Evolutionary conservation across 2,888 invertebrate genomes (phyloP).

Genomic region (Tinea semifulvella): DNA sequence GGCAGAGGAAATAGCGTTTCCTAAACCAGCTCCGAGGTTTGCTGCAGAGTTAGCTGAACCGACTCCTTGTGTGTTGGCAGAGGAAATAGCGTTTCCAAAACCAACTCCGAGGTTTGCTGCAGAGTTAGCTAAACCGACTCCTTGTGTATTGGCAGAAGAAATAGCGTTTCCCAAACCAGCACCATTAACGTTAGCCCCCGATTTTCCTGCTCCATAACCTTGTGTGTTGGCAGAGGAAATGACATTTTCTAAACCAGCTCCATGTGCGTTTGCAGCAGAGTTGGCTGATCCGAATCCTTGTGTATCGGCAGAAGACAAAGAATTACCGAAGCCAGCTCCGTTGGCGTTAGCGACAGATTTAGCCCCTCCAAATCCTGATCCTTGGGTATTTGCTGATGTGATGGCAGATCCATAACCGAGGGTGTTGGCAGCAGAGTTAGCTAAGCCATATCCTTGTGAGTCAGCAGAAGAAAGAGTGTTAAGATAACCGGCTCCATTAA

Average conservation of each 20-base stretch:
- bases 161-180: constrained; percentile 24
- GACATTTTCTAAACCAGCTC: constrained; percentile 24
- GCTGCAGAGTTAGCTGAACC: constrained; percentile 15
- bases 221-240: constrained; percentile 26
- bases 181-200: constrained; percentile 26
- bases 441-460: constrained; percentile 26
- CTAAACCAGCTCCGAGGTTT: not conserved
- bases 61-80: constrained; percentile 10
- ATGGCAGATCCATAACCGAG: constrained; percentile 22
- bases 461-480: constrained; percentile 29
- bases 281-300: constrained; percentile 28
- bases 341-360: constrained; percentile 23
- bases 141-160: constrained; percentile 28
- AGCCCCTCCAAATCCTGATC: constrained; percentile 12
- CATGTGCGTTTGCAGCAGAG: constrained; percentile 36
- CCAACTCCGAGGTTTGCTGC: constrained; percentile 8
- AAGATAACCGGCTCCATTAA: constrained; percentile 24
- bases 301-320: constrained; percentile 27
- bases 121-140: constrained; percentile 16
- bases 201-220: constrained; percentile 25
- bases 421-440: constrained; percentile 29
- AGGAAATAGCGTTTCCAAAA: not conserved
- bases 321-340: constrained; percentile 20
- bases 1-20: constrained; percentile 9
- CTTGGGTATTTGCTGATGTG: constrained; percentile 13